Evolutionary conservation across 2,888 invertebrate species (phyloP), one percentile per base, ranked within the genome.

Genomic region (Anticlea derivata): DNA sequence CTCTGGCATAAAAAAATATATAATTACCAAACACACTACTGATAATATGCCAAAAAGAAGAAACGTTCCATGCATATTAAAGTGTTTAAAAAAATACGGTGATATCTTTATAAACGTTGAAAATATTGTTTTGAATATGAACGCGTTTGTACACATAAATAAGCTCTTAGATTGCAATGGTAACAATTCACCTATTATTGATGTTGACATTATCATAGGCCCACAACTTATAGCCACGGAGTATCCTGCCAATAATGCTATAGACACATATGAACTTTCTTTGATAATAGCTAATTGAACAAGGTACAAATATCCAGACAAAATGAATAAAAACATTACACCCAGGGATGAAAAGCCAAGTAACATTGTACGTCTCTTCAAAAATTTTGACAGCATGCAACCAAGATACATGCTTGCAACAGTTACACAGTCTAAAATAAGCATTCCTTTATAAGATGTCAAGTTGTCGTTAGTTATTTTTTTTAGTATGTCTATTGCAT

Each of bases 401-500:
- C 71, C 70, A 1, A 64, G 10, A 50, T 75, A 75, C 70, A 73
- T 73, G 31, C 73, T 66, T 0, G 60, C 10, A 0, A 80, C 66
- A 6, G 79, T 75, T 0, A 80, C 55, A 1, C 73, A 73, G 17
- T 80, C 79, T 41, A 80, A 57, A 27, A 76, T 68, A 6, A 80
- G 48, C 74, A 80, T 76, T 6, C 62, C 68, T 0, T 45, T 50
- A n/a, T 79, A 79, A 0, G 79, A 75, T 0, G 67, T 59, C 0
- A 48, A 41, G 47, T 75, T 70, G 20, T 54, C 65, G 0, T 49
- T 44, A 0, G 73, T 74, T 6, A 78, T 73, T 40, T 69, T 70
- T 33, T 68, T 76, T n/a, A 76, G 55, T n/a, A 80, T 68, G 50
- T 78, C 78, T 26, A 78, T 52, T 4, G 73, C 74, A 24, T 73